Evolutionary conservation across 2,113 vertebrate genomes (phyloP).

Genomic region (Tiliqua scincoides): DNA sequence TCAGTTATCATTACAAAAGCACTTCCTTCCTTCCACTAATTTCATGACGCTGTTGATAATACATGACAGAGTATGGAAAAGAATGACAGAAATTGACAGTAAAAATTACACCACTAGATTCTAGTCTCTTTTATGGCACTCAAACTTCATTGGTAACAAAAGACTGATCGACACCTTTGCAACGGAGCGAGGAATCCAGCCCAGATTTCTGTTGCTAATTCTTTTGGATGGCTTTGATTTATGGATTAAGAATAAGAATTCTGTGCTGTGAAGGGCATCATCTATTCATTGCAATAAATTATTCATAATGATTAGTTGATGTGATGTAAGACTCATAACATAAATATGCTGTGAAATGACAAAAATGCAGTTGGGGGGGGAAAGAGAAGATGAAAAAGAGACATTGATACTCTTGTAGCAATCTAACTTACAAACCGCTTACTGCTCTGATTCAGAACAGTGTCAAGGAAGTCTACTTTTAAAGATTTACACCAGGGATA

Average conservation of each 20-base stretch:
- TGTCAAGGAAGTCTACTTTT: not conserved
- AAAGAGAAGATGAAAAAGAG: not conserved
- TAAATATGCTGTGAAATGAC: not conserved
- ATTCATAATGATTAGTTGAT: not conserved
- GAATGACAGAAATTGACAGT: not conserved
- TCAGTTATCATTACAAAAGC: conserved; percentile 29
- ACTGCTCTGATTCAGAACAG: not conserved
- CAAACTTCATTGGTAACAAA: not conserved
- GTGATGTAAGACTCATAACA: not conserved
- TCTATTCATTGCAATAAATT: not conserved
- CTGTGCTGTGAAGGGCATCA: not conserved
- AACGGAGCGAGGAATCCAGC: not conserved
- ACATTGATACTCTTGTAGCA: not conserved
- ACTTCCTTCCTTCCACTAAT: not conserved
- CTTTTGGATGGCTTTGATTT: not conserved
- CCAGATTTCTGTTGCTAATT: not conserved
- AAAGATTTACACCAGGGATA: not conserved
- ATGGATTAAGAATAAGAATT: not conserved
- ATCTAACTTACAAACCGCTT: not conserved
- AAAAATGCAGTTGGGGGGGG: not conserved
- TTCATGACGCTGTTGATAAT: conserved; percentile 18
- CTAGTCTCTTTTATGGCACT: not conserved
- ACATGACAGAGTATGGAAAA: not conserved
- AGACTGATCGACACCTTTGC: not conserved
- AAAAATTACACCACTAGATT: not conserved